phyloP scores from a whole-genome alignment of 2,888 invertebrate species.

The Heliconius cydno region DNA sequence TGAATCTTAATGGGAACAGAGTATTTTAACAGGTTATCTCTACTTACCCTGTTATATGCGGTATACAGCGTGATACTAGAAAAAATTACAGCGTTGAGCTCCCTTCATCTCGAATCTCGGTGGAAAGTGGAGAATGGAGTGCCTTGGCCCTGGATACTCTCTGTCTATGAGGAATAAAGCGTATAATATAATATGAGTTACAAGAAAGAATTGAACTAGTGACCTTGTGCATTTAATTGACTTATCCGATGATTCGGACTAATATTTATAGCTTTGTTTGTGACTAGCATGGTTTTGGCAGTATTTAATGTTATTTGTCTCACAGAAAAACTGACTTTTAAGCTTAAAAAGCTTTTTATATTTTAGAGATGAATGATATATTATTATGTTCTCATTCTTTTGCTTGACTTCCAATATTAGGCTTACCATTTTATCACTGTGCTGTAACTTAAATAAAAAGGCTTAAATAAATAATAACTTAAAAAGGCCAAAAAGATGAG shows the following conservation, averaged over 20 bases:
- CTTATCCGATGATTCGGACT: background rate
- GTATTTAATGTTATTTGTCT: background rate
- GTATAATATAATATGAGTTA: background rate
- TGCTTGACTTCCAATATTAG: no score
- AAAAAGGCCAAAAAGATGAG: no score
- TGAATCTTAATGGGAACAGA: background rate
- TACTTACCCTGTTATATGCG: background rate
- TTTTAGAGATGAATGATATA: background rate
- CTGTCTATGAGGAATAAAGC: background rate
- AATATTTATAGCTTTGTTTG: conserved; percentile 11
- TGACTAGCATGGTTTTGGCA: background rate
- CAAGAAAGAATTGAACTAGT: background rate
- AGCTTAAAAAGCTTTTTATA: background rate
- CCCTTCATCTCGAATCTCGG: no score
- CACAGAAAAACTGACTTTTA: background rate
- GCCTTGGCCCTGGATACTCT: no score
- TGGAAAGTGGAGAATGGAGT: no score
- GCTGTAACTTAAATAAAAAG: no score
- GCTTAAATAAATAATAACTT: no score
- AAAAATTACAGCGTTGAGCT: no score
- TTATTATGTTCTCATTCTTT: background rate
- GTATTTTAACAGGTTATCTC: background rate
- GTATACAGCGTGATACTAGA: background rate
- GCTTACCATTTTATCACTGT: no score
- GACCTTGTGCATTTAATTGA: conserved; percentile 1